These are phyloP conservation scores for Amazona ochrocephala DNA, from an alignment of 2,797 vertebrate genomes.

Conservation along the genomic window DNA sequence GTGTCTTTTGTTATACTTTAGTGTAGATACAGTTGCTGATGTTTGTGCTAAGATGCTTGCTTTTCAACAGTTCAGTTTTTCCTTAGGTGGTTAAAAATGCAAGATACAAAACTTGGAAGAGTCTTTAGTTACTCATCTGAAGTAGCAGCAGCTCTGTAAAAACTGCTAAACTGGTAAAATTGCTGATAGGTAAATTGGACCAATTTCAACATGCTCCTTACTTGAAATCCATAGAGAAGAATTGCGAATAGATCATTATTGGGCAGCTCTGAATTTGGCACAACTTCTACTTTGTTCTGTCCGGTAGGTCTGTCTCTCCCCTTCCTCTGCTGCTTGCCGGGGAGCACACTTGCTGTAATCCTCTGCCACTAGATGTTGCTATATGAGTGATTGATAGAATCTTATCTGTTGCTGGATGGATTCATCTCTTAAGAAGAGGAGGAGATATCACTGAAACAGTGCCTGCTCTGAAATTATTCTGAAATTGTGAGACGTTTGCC, in stretches of 20 bases:
- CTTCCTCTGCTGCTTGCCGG: background rate
- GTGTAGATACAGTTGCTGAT: background rate
- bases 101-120: background rate
- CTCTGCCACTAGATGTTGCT: conserved; percentile 59
- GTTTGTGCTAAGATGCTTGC: background rate
- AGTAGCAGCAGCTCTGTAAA: background rate
- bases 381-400: conserved; percentile 27
- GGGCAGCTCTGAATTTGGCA: background rate
- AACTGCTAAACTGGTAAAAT: background rate
- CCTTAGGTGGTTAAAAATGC: background rate
- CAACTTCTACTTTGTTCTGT: background rate
- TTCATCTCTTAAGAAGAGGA: background rate
- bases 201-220: background rate
- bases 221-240: background rate
- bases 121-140: background rate
- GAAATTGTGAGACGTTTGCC: background rate
- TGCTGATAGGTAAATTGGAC: background rate
- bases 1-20: background rate
- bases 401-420: background rate
- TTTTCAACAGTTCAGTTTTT: background rate
- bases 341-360: background rate
- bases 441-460: background rate
- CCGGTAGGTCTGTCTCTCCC: background rate
- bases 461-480: background rate
- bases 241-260: background rate